Evolutionary conservation across 2,888 invertebrate species (phyloP), one percentile per base, ranked within the genome.

Genomic region (Ptychoptera albimana): DNA sequence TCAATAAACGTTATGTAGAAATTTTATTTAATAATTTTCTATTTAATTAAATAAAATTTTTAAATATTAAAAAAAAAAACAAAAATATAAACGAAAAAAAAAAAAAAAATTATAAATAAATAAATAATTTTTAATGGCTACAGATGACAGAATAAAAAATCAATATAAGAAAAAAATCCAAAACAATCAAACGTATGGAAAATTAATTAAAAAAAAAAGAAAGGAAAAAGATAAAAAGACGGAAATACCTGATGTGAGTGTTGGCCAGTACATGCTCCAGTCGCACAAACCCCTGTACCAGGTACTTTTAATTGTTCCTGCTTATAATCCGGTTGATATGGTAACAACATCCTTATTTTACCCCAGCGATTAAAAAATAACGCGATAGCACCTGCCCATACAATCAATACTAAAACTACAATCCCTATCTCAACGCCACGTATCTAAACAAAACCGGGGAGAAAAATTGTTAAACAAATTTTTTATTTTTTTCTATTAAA

Each of bases 301-400:
- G 81, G 81, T 32, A 79, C 79, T 71, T 88, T 87, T 43, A 88
- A 67, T 60, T 88, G 87, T 55, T 88, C 88, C 53, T 78, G 77
- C 59, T 89, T 89, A 64, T 88, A 89, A 61, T 88, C 87, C 10
- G 89, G 89, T 58, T 89, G 89, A 61, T 89, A 89, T 6, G 89
- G 89, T 52, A 89, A 72, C 53, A 91, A 70, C 88, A 89, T 89
- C 39, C 89, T 76, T 49, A 87, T 87, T 67, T 87, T 87, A 45
- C 86, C 86, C 86, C 85, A 87, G 46, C 86, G 76, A 62, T 86
- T 85, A 71, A 87, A 86, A 71, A 87, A 87, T 45, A 87, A 67
- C 1, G 82, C 81, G 55, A 87, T 86, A 16, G 86, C 86, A n/a
- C 79, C 84, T 14, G 83, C 78, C 87, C 87, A 87, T 35, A 86